Base-by-base conservation (phyloP, 2,113 vertebrate genomes). In the Grammomys dolichurus region DNA sequence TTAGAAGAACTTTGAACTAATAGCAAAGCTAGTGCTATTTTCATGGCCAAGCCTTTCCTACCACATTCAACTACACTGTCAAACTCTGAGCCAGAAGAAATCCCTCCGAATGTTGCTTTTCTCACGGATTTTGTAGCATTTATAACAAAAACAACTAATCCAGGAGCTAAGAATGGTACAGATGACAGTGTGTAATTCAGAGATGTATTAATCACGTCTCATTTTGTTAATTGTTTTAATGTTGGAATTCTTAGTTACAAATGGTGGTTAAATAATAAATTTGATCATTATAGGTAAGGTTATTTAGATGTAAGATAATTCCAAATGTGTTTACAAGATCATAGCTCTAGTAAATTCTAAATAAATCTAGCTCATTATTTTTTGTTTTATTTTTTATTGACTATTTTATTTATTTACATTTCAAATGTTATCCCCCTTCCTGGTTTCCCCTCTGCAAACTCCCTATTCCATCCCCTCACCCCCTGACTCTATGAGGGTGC, bases 281-380 rank as follows among this genome's bases (percentile, higher is more conserved):
- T 88, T 96, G 40, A 77, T 69, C 93, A 93, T 94, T 96, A 85
- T 3, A 94, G 76, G 33, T 56, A 72, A 96, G 94, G 43, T 1
- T 80, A 82, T 95, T 90, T 87, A 36, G 31, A 95, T 95, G 65
- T 91, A 88, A 94, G 94, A 80, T 51, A 93, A 91, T 40, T 36
- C 56, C 65, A 90, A 92, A 94, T 54, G 75, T 87, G 92, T 95
- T 97, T 95, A 70, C 16, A 96, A 96, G 92, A 81, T 93, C 65
- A 67, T 87, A 93, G 84, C 51, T 86, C 75, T 84, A 63, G 7
- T 60, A 93, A 54, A 94, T 73, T 95, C n/a, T 94, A 93, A 96
- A 84, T 87, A 97, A 94, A 87, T 72, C 12, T 85, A 40, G 14
- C 77, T 95, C 20, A 95, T 69, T 69, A 33, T 76, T 93, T 36